phyloP scores from a whole-genome alignment of 2,797 vertebrate species.

The Helarctos malayanus region DNA sequence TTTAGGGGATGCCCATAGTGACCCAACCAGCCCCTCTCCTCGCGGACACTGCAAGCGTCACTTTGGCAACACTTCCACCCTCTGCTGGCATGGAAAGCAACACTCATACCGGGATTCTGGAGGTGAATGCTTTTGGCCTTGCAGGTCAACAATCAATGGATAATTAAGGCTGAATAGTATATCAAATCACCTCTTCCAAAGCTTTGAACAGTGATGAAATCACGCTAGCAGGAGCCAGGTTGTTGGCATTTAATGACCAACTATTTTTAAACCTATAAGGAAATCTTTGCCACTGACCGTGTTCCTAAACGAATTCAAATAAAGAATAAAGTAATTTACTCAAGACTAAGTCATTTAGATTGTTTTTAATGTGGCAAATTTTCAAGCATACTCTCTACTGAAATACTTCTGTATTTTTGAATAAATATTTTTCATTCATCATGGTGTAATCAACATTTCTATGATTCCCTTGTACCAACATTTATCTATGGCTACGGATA shows the following conservation, averaged over 20 bases:
- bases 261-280: neutral
- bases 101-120: constrained; percentile 38
- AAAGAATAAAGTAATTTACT: neutral
- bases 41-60: neutral
- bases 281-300: neutral
- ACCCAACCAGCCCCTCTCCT: neutral
- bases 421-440: neutral
- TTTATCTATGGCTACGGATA: neutral
- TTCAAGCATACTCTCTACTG: constrained; percentile 12
- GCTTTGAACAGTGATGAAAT: neutral
- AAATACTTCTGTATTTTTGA: neutral
- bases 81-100: constrained; percentile 6
- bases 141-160: constrained; percentile 34
- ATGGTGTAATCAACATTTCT: constrained; percentile 23
- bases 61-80: neutral
- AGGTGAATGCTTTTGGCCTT: constrained; percentile 42
- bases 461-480: neutral
- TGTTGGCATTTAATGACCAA: neutral
- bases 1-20: neutral
- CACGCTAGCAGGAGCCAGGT: neutral
- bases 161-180: constrained; percentile 65
- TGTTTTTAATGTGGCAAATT: neutral
- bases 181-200: constrained; percentile 33
- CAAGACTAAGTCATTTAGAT: neutral
- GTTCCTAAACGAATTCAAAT: constrained; percentile 40